Evolutionary conservation across 53 echinoderm and acorn worm genomes (phyloP).

Genomic region (Crossaster papposus): DNA sequence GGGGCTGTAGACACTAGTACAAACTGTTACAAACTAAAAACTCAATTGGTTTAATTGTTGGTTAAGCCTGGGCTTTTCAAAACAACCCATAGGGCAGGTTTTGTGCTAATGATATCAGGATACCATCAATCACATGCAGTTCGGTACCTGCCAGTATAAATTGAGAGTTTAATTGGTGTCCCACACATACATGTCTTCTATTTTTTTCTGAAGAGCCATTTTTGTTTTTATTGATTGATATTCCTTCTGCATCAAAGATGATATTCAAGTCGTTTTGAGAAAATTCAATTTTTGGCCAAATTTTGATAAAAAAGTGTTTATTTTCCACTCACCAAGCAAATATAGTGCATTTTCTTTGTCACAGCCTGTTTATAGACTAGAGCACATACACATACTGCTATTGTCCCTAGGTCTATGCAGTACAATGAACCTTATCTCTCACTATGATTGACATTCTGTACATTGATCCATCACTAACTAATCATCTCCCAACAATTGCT

Average conservation of each 20-base stretch:
- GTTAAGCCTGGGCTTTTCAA: slow-evolving; percentile 17
- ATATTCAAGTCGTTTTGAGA: too few species aligned
- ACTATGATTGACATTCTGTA: slow-evolving; percentile 12
- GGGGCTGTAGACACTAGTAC: slow-evolving; percentile 5
- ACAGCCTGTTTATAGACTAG: too few species aligned
- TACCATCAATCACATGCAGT: slow-evolving; percentile 13
- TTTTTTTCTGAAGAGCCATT: neutral
- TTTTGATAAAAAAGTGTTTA: too few species aligned
- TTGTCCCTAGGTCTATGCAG: neutral
- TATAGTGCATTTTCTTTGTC: too few species aligned
- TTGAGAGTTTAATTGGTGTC: neutral
- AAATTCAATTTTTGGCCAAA: too few species aligned
- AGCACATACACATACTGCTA: too few species aligned
- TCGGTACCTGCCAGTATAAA: neutral
- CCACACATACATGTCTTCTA: neutral
- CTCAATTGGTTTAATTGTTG: slow-evolving; percentile 19
- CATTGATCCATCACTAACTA: slow-evolving; percentile 45
- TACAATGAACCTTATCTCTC: neutral
- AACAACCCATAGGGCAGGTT: slow-evolving; percentile 38
- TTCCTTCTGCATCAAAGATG: too few species aligned
- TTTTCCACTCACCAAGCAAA: too few species aligned
- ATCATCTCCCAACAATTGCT: slow-evolving; percentile 31
- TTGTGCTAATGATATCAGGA: slow-evolving; percentile 33
- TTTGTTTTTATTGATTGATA: too few species aligned
- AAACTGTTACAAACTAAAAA: slow-evolving; percentile 4